These are phyloP conservation scores for Gonocerus acuteangulatus DNA, from an alignment of 2,888 invertebrate genomes.

Conservation along the genomic window DNA sequence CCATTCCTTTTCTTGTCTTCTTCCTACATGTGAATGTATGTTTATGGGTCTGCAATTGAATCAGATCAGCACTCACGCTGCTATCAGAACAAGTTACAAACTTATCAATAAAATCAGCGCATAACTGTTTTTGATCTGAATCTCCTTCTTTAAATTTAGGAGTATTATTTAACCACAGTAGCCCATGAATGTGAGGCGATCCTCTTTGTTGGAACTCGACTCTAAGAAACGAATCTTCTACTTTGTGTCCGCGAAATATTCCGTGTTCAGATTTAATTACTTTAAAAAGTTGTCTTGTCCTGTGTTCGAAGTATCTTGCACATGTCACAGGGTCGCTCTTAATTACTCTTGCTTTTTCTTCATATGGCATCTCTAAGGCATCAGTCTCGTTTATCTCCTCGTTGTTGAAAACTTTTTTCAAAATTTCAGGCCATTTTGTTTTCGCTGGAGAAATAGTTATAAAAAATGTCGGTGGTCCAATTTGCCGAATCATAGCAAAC, in stretches of 20 bases:
- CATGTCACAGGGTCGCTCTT: conserved; percentile 38
- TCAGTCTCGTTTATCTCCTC: conserved; percentile 27
- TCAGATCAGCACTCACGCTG: conserved; percentile 28
- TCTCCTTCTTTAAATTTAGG: conserved; percentile 30
- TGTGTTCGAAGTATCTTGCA: conserved; percentile 31
- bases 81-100: conserved; percentile 35
- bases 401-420: conserved; percentile 10
- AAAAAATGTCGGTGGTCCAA: conserved; percentile 36
- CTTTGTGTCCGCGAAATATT: no score
- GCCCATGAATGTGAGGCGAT: conserved; percentile 37
- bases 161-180: no score
- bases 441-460: conserved; percentile 35
- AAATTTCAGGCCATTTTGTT: conserved; percentile 33
- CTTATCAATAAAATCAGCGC: conserved; percentile 33
- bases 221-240: conserved; percentile 35
- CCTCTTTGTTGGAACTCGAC: conserved; percentile 40
- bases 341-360: conserved; percentile 36
- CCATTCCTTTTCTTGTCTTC: conserved; percentile 31
- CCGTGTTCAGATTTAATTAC: not conserved
- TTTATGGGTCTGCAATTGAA: conserved; percentile 35
- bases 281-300: conserved; percentile 16
- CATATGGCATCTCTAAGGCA: conserved; percentile 7
- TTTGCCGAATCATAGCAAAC: conserved; percentile 36
- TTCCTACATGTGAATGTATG: conserved; percentile 36
- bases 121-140: conserved; percentile 20